Conservation (phyloP, 2,888 invertebrate species). For the Byasa hedistus region DNA sequence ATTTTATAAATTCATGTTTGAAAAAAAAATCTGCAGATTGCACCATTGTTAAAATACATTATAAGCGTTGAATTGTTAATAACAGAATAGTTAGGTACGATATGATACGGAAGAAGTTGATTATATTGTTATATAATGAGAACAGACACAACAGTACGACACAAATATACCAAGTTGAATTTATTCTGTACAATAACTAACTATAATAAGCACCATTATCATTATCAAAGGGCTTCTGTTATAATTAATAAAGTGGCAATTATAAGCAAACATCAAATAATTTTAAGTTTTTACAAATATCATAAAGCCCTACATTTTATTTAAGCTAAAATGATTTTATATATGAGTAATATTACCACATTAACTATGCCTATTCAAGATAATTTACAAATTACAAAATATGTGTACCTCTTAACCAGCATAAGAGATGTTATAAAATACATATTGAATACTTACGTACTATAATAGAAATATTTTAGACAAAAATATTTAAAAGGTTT, state of each 20-base stretch:
- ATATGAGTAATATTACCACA: slow-evolving; percentile 30
- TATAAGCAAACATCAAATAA: slow-evolving; percentile 38
- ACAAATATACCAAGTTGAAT: slow-evolving; percentile 73
- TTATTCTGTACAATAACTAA: slow-evolving; percentile 79
- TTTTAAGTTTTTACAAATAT: slow-evolving; percentile 28
- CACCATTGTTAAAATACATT: slow-evolving; percentile 43
- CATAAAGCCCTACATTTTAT: slow-evolving; percentile 26
- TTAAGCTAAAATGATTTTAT: slow-evolving; percentile 34
- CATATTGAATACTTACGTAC: slow-evolving; percentile 31
- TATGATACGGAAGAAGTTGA: slow-evolving; percentile 24
- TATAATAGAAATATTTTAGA: slow-evolving; percentile 40
- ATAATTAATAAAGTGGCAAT: slow-evolving; percentile 49
- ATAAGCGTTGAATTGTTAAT: slow-evolving; percentile 31
- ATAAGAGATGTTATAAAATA: slow-evolving; percentile 47
- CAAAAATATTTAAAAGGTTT: slow-evolving; percentile 22
- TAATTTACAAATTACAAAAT: slow-evolving; percentile 68
- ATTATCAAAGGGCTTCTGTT: slow-evolving; percentile 52
- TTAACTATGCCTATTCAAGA: slow-evolving; percentile 34
- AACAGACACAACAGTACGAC: slow-evolving; percentile 54
- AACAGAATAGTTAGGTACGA: slow-evolving; percentile 35
- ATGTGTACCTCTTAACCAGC: slow-evolving; percentile 78
- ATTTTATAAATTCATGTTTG: slow-evolving; percentile 28
- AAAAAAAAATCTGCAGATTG: slow-evolving; percentile 45
- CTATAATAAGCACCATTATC: slow-evolving; percentile 78
- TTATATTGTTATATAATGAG: slow-evolving; percentile 29